Conservation (phyloP, 1,140 invertebrate genomes). For the Drosophila ercepeae region DNA sequence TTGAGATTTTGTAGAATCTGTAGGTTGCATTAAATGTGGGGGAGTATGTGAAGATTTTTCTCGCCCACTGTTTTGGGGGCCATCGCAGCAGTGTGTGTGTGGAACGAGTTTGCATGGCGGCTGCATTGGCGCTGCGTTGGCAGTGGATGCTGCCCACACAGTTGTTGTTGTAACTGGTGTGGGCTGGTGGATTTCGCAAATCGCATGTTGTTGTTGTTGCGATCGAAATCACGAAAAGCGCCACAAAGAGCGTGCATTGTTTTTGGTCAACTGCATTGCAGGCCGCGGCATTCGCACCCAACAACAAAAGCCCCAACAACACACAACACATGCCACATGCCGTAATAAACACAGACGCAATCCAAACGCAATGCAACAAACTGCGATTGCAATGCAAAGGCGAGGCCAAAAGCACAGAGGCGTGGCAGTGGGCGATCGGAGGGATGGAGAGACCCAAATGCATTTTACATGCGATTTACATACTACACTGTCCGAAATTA, state of each 20-base stretch:
- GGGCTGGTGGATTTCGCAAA: slow-evolving; percentile 65
- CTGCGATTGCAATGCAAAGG: slow-evolving; percentile 1
- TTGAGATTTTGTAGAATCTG: not conserved
- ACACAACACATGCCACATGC: slow-evolving; percentile 18
- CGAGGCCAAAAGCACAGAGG: slow-evolving; percentile 37
- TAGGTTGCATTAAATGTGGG: not conserved
- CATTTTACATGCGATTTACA: not conserved
- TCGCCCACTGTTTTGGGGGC: not conserved
- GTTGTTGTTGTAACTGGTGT: slow-evolving; percentile 13
- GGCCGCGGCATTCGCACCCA: slow-evolving; percentile 23
- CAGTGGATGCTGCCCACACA: slow-evolving; percentile 49
- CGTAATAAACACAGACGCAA: slow-evolving; percentile 28
- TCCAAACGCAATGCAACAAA: slow-evolving; percentile 27
- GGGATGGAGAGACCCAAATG: no score
- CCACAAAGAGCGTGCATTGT: slow-evolving; percentile 68
- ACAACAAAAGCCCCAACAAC: slow-evolving; percentile 8
- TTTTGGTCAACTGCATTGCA: slow-evolving; percentile 75
- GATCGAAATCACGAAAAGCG: slow-evolving; percentile 64
- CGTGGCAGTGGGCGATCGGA: slow-evolving; percentile 17
- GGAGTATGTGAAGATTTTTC: not conserved
- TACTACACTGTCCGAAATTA: not conserved
- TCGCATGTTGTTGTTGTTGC: slow-evolving; percentile 42
- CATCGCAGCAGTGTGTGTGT: slow-evolving; percentile 18
- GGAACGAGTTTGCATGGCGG: slow-evolving; percentile 55
- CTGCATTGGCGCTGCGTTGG: slow-evolving; percentile 47